These are phyloP conservation scores for Odontamblyopus lacepedii DNA, from an alignment of 2,797 vertebrate genomes.

Conservation along the genomic window DNA sequence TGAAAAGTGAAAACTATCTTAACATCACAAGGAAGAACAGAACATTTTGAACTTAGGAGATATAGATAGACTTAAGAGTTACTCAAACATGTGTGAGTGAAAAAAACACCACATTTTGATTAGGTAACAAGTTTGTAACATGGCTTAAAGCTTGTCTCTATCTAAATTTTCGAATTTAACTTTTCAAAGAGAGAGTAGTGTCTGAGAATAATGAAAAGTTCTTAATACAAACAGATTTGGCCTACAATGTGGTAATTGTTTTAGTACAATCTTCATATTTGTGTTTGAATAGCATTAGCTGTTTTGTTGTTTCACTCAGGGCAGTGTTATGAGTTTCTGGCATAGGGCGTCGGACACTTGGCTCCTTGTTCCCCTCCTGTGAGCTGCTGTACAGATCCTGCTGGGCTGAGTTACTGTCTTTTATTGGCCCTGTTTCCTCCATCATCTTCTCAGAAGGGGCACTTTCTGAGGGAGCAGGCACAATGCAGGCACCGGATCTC, in stretches of 20 bases:
- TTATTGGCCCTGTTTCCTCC: slow-evolving; percentile 19
- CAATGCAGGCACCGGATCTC: slow-evolving; percentile 18
- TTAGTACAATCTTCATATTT: not conserved
- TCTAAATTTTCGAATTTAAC: too few species aligned
- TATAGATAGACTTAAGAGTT: too few species aligned
- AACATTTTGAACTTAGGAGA: too few species aligned
- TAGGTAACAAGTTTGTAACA: too few species aligned
- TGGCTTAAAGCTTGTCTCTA: too few species aligned
- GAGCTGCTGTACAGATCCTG: slow-evolving; percentile 8
- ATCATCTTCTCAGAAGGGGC: slow-evolving; percentile 30
- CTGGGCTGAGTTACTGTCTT: slow-evolving; percentile 11
- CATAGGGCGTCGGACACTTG: slow-evolving; percentile 5
- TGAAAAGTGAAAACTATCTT: too few species aligned
- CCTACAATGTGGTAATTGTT: not conserved
- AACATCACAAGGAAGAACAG: too few species aligned
- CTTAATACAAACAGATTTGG: not conserved
- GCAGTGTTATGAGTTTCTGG: not conserved
- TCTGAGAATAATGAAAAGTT: not conserved
- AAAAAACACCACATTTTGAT: too few species aligned
- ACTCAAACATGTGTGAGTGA: too few species aligned
- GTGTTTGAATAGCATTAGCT: not conserved
- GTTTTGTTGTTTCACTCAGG: not conserved
- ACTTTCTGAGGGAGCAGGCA: slow-evolving; percentile 26
- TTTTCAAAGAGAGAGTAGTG: not conserved
- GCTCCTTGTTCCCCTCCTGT: slow-evolving; percentile 17